These are phyloP conservation scores for Brotula barbata DNA, from an alignment of 2,797 vertebrate species.

Conservation along the genomic window DNA sequence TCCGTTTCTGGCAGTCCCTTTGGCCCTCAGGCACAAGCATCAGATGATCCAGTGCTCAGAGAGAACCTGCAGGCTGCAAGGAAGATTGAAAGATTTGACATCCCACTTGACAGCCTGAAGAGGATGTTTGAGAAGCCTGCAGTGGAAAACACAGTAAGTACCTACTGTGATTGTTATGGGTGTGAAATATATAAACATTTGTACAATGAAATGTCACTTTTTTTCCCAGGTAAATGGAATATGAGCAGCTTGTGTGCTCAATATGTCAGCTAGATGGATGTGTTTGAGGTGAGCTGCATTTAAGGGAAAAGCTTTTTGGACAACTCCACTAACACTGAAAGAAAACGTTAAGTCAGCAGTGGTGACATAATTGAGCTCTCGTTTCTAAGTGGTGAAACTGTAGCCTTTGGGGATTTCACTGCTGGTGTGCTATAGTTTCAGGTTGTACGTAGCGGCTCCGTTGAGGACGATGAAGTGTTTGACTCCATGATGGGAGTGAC, in stretches of 20 bases:
- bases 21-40: conserved; percentile 60
- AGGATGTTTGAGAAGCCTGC: conserved; percentile 81
- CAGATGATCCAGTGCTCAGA: conserved; percentile 49
- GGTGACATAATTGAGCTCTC: conserved; percentile 14
- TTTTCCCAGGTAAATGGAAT: conserved; percentile 1
- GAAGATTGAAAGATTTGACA: conserved; percentile 79
- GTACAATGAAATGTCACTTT: background rate
- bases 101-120: conserved; percentile 79
- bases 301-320: conserved; percentile 3
- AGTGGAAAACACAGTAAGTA: conserved; percentile 63
- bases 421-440: background rate
- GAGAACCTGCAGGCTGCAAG: conserved; percentile 71
- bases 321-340: background rate
- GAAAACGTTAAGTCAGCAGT: conserved; percentile 17
- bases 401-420: conserved; percentile 8
- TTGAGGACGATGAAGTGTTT: background rate
- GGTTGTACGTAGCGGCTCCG: conserved; percentile 1
- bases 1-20: conserved; percentile 47
- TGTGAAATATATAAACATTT: background rate
- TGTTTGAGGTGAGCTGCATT: background rate
- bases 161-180: background rate
- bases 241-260: conserved; percentile 1
- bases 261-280: conserved; percentile 12
- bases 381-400: conserved; percentile 30
- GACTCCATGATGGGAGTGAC: too few species aligned